Conservation (phyloP, 2,113 vertebrate species). For the Dasyornis broadbenti region DNA sequence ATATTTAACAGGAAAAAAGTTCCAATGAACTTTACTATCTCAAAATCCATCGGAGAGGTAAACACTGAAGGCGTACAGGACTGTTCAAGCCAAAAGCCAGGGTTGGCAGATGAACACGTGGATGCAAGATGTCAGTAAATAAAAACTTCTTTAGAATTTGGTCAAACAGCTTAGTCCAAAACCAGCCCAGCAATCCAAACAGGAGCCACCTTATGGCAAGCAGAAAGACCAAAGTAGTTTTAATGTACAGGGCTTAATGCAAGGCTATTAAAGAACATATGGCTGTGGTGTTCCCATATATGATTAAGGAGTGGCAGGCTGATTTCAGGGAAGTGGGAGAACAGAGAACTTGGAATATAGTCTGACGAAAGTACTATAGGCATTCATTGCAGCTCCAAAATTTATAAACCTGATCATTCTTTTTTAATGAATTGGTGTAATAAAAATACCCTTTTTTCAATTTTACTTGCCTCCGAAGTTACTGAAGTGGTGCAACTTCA, state of each 20-base stretch:
- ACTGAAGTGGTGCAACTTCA: background rate
- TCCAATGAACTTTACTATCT: slow-evolving; percentile 7
- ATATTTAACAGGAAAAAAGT: background rate
- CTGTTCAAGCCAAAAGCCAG: background rate
- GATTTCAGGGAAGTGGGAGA: background rate
- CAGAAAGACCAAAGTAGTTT: background rate
- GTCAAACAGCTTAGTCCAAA: background rate
- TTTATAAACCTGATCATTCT: background rate
- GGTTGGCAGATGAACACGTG: background rate
- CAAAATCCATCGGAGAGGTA: background rate
- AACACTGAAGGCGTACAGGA: background rate
- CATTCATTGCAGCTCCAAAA: background rate
- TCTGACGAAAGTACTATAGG: background rate
- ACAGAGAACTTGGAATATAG: background rate
- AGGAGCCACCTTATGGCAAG: background rate
- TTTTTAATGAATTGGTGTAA: background rate
- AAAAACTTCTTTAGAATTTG: background rate
- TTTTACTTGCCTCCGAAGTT: background rate
- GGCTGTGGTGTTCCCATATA: background rate
- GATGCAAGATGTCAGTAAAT: background rate
- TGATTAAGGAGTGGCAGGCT: background rate
- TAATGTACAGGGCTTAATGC: background rate
- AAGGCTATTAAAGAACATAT: background rate
- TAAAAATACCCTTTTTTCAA: background rate
- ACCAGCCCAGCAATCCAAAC: background rate